Evolutionary conservation across 2,888 invertebrate genomes (phyloP), one percentile per base, ranked within the genome.

Genomic region (Plusia festucae): DNA sequence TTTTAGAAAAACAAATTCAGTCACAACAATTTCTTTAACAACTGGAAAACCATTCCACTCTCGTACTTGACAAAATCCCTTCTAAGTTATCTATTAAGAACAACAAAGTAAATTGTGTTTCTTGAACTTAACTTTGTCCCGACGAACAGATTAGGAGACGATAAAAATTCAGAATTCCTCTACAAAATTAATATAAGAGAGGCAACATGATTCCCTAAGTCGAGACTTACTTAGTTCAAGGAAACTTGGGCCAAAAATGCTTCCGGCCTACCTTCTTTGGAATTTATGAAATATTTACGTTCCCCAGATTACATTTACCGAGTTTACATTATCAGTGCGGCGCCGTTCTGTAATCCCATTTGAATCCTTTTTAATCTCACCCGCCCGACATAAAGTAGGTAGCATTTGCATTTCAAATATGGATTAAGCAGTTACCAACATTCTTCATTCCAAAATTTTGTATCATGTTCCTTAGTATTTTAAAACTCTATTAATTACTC

Each of bases 331-430:
- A 81, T 82, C 83, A 79, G 78, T 71, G 69, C 63, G 77, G 70
- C 63, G 72, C 63, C 72, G 70, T 74, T 76, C 74, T 76, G 78
- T 85, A 85, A 85, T 84, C 76, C 74, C 54, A 67, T 65, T 73
- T 66, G 67, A 86, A 83, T 83, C 84, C 84, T 82, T 85, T 86
- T 84, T 85, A 87, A 88, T 86, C 86, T 79, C 75, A 79, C 76
- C 72, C 73, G 63, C 67, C 76, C 68, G 56, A 76, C 70, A 61
- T 73, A 73, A 84, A 78, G 72, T 66, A 68, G 65, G 20, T 30
- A 53, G 63, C 64, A 82, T 84, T 82, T 81, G 79, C 76, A 83
- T 83, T 84, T 82, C 74, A 79, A 84, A 82, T 82, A 73, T 73
- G 82, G 81, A 82, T 82, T 79, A 81, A 60, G 60, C 70, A 72